Evolutionary conservation across 2,797 vertebrate species (phyloP).

Genomic region (Falco rusticolus): DNA sequence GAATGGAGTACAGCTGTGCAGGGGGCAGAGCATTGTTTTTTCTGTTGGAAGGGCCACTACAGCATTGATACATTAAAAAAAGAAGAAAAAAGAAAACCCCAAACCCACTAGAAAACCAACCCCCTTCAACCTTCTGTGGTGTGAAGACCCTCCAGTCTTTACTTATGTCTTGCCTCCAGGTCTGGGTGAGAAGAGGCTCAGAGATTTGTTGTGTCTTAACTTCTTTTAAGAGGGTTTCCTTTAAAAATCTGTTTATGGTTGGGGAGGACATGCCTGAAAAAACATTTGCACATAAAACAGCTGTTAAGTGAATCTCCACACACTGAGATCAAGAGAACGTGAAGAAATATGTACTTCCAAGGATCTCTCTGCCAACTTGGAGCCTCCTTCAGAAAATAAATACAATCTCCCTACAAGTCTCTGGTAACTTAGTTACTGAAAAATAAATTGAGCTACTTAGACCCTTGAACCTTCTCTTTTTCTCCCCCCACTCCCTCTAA

Average conservation of each 20-base stretch:
- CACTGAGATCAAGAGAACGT: constrained; percentile 82
- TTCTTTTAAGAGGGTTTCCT: constrained; percentile 64
- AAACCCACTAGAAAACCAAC: background rate
- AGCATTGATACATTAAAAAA: background rate
- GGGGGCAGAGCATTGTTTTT: background rate
- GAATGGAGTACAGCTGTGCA: background rate
- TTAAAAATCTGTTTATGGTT: constrained; percentile 77
- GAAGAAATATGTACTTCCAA: constrained; percentile 81
- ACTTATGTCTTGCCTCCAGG: constrained; percentile 25
- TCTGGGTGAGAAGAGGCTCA: constrained; percentile 20
- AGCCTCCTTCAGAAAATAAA: constrained; percentile 79
- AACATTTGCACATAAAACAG: constrained; percentile 84
- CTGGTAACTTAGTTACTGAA: constrained; percentile 83
- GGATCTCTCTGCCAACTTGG: constrained; percentile 78
- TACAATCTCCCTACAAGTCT: constrained; percentile 74
- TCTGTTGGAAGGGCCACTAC: background rate
- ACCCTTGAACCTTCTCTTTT: constrained; percentile 69
- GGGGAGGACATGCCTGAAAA: constrained; percentile 88
- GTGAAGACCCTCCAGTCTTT: background rate
- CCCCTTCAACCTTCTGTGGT: rapidly evolving
- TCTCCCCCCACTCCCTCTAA: background rate
- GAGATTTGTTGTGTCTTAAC: constrained; percentile 63
- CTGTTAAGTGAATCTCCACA: constrained; percentile 82
- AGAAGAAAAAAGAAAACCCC: rapidly evolving
- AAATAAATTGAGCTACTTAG: constrained; percentile 81